Conservation (phyloP, 2,113 vertebrate genomes). For the Chaetura pelagica region DNA sequence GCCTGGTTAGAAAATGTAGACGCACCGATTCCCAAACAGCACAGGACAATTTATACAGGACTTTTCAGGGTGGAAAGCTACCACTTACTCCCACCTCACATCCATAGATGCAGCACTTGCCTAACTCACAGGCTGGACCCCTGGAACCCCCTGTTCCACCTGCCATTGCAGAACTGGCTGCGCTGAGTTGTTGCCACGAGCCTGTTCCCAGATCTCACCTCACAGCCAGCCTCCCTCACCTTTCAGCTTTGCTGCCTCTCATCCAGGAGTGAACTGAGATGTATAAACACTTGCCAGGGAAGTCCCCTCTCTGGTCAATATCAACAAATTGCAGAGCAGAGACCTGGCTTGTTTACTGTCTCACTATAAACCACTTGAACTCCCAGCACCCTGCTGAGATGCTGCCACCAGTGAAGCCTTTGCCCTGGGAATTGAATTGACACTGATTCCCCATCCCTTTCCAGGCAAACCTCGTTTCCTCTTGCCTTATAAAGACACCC, state of each 20-base stretch:
- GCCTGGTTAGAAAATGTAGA: not conserved
- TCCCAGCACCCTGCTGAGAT: not conserved
- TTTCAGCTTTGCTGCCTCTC: not conserved
- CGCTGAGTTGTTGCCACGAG: fast-evolving
- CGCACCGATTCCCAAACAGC: not conserved
- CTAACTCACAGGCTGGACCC: not conserved
- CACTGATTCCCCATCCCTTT: not conserved
- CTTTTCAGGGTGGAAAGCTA: not conserved
- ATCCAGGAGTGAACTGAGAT: not conserved
- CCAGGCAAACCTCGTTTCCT: not conserved
- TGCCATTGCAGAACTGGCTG: not conserved
- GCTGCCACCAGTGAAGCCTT: not conserved
- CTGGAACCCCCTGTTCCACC: fast-evolving
- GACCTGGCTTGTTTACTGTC: not conserved
- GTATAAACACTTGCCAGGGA: not conserved
- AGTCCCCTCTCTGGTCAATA: not conserved
- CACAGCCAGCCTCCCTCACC: not conserved
- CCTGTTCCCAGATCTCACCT: not conserved
- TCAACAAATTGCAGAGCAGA: not conserved
- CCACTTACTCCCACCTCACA: not conserved
- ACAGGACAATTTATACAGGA: not conserved
- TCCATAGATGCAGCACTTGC: not conserved
- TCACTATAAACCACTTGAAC: not conserved
- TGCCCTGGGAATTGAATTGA: not conserved
- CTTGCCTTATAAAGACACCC: not conserved